These are phyloP conservation scores for Caprella mutica DNA, from an alignment of 2,888 invertebrate species.

Conservation along the genomic window DNA sequence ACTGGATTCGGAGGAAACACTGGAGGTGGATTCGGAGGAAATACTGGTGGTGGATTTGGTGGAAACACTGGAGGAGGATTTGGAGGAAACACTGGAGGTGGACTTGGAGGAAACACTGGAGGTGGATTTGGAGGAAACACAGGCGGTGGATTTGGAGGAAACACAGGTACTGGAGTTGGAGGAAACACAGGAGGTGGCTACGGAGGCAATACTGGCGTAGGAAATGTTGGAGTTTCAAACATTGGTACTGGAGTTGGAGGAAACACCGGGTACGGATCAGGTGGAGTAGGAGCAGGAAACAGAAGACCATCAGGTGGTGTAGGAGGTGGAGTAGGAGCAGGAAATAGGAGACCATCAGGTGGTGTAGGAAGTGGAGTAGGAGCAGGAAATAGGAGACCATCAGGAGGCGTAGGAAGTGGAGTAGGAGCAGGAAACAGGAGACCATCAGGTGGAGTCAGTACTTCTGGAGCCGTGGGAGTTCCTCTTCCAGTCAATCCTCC, in stretches of 20 bases:
- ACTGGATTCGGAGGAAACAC: background rate
- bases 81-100: slow-evolving; percentile 2
- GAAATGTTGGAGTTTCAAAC: no score
- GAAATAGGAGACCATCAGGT: background rate
- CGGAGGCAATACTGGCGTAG: background rate
- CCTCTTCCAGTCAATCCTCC: no score
- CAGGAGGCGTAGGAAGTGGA: background rate
- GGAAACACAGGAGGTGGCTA: background rate
- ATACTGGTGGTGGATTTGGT: background rate
- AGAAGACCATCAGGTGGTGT: background rate
- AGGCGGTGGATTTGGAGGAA: slow-evolving; percentile 2
- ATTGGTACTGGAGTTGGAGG: background rate
- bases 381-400: background rate
- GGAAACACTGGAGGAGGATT: background rate
- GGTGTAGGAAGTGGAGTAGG: background rate
- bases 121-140: background rate
- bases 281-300: background rate
- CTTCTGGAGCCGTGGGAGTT: background rate
- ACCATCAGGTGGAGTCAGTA: background rate
- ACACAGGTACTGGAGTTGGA: background rate
- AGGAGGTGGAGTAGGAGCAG: background rate
- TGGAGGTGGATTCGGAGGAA: background rate
- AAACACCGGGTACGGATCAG: background rate
- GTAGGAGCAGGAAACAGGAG: background rate
- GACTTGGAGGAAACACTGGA: background rate